phyloP scores from a whole-genome alignment of 2,888 invertebrate species.

The Deilephila porcellus region DNA sequence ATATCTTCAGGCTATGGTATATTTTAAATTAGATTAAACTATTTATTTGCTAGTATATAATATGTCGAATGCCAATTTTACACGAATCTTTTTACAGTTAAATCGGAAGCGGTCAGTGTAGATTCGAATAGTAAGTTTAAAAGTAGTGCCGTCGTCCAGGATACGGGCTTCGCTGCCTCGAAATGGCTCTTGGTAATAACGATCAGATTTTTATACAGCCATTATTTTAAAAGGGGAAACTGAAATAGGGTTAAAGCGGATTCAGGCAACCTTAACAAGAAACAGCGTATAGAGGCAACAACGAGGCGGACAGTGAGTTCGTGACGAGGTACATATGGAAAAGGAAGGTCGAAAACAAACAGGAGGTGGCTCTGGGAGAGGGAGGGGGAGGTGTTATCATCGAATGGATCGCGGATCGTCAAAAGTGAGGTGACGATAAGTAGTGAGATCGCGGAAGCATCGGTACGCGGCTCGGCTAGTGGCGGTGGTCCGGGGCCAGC shows the following conservation, averaged over 20 bases:
- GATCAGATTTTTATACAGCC: neutral
- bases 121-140: conserved; percentile 7
- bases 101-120: neutral
- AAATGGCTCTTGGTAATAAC: neutral
- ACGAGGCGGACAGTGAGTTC: neutral
- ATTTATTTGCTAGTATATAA: conserved; percentile 12
- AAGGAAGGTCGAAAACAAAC: neutral
- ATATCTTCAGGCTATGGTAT: conserved; percentile 17
- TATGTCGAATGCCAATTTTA: conserved; percentile 11
- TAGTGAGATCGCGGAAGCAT: neutral
- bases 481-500: conserved; percentile 81
- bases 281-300: neutral
- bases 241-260: neutral
- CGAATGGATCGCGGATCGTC: conserved; percentile 34
- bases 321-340: neutral
- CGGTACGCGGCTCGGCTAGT: conserved; percentile 49
- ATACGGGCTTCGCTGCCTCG: neutral
- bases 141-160: neutral
- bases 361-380: neutral
- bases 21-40: conserved; percentile 23
- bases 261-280: neutral
- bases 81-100: conserved; percentile 4
- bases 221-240: neutral
- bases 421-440: neutral
- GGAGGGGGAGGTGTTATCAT: conserved; percentile 1